These are phyloP conservation scores for Biston betularia DNA, from an alignment of 2,888 invertebrate genomes.

Conservation along the genomic window DNA sequence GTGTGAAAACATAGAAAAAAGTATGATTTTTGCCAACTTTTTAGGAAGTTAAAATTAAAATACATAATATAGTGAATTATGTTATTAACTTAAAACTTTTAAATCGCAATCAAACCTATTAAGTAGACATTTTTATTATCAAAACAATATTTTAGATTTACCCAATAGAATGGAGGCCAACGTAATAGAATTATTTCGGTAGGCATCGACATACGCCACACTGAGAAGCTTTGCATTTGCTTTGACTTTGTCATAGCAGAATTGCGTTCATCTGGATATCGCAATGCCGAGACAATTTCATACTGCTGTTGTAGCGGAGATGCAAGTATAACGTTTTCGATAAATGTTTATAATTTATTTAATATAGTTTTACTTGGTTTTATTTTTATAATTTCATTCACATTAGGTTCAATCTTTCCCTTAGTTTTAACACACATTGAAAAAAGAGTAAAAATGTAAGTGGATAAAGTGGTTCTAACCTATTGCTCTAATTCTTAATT, in stretches of 20 bases:
- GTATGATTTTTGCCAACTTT: no score
- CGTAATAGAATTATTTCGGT: conserved; percentile 52
- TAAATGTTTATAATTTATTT: background rate
- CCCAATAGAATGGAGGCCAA: conserved; percentile 4
- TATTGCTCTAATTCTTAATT: no score
- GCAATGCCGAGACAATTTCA: conserved; percentile 33
- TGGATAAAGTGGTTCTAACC: no score
- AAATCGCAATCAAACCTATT: background rate
- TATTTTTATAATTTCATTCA: background rate
- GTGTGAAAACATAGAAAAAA: no score
- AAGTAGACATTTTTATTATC: background rate
- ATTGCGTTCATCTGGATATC: conserved; percentile 51
- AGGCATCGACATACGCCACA: conserved; percentile 25
- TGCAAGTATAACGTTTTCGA: background rate
- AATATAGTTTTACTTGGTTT: background rate
- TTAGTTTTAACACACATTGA: no score
- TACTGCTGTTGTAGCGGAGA: conserved; percentile 10
- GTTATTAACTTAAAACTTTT: no score
- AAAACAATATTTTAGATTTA: background rate
- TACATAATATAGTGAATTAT: no score
- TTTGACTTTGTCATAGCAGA: conserved; percentile 36
- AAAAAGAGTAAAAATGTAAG: no score
- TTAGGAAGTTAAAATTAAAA: no score
- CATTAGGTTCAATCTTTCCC: no score
- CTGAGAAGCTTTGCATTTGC: conserved; percentile 47